Percentiles rank a stretch among this genome's conserved stretches.
phyloP scores from a whole-genome alignment of 2,888 invertebrate genomes.

The Rhamphomyia laevipes region DNA sequence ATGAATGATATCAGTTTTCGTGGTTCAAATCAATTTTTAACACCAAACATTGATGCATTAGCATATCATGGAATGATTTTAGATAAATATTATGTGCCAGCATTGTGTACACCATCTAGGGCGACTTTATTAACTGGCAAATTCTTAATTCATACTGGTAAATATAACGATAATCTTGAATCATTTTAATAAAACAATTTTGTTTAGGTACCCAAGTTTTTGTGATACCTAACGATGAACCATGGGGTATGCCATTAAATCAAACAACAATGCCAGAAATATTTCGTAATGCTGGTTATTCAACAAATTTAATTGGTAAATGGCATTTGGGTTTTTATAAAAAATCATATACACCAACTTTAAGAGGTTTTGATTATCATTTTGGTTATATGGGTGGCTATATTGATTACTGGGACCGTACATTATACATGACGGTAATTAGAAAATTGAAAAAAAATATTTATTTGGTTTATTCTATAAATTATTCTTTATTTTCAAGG shows the following conservation, averaged over 20 bases:
- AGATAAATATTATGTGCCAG: conserved; percentile 69
- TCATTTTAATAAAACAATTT: not conserved
- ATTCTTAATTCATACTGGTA: conserved; percentile 73
- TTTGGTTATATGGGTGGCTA: conserved; percentile 78
- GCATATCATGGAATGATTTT: conserved; percentile 77
- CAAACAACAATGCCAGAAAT: conserved; percentile 60
- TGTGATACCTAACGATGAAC: conserved; percentile 55
- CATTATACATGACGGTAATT: conserved; percentile 38
- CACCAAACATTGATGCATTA: conserved; percentile 80
- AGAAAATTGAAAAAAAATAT: not conserved
- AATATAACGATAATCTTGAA: not conserved
- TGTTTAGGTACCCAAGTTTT: conserved; percentile 56
- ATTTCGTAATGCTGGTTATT: conserved; percentile 60
- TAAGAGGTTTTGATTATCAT: conserved; percentile 69
- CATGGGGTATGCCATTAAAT: conserved; percentile 55
- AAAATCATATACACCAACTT: conserved; percentile 47
- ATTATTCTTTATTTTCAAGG: conserved; percentile 11
- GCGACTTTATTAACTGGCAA: conserved; percentile 73
- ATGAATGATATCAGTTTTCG: conserved; percentile 89
- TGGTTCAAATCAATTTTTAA: conserved; percentile 78
- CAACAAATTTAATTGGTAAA: conserved; percentile 76
- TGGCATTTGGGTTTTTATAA: conserved; percentile 81
- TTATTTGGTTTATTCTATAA: not conserved
- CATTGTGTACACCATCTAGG: conserved; percentile 76
- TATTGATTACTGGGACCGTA: conserved; percentile 68